Evolutionary conservation across 2,888 invertebrate genomes (phyloP).

Genomic region (Bembecia ichneumoniformis): DNA sequence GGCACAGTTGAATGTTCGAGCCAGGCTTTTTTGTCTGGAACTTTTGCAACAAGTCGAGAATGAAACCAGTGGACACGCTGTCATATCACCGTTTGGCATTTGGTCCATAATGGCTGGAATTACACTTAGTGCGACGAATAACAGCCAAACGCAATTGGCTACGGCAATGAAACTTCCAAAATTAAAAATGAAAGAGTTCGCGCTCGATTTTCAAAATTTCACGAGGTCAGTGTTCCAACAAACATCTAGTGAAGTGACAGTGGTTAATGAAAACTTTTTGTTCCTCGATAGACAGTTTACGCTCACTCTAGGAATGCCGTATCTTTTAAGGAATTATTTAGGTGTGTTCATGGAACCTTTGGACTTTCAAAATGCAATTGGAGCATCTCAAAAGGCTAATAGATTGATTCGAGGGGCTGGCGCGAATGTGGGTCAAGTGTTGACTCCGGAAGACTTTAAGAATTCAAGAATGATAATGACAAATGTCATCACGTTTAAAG

Average conservation of each 20-base stretch:
- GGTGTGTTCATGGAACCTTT: conserved; percentile 44
- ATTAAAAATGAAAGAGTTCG: conserved; percentile 19
- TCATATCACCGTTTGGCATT: conserved; percentile 72
- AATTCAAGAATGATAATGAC: conserved; percentile 76
- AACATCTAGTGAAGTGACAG: conserved; percentile 37
- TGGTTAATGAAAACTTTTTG: conserved; percentile 52
- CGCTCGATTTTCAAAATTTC: conserved; percentile 42
- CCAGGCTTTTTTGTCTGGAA: not conserved
- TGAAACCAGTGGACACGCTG: conserved; percentile 27
- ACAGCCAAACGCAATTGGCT: conserved; percentile 40
- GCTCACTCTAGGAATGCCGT: conserved; percentile 32
- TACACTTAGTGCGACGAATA: conserved; percentile 47
- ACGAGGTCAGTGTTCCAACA: conserved; percentile 39
- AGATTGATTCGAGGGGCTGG: conserved; percentile 48
- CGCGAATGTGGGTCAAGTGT: conserved; percentile 48
- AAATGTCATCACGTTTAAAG: conserved; percentile 81
- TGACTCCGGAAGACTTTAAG: conserved; percentile 62
- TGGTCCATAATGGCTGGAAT: conserved; percentile 63
- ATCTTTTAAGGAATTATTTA: conserved; percentile 39
- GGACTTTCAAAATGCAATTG: conserved; percentile 45
- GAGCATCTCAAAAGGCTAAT: conserved; percentile 45
- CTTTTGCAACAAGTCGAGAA: not conserved
- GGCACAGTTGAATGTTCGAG: not conserved
- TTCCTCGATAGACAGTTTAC: conserved; percentile 50
- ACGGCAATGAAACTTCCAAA: conserved; percentile 47